phyloP scores from a whole-genome alignment of 2,797 vertebrate genomes.

The Protonibea diacanthus region DNA sequence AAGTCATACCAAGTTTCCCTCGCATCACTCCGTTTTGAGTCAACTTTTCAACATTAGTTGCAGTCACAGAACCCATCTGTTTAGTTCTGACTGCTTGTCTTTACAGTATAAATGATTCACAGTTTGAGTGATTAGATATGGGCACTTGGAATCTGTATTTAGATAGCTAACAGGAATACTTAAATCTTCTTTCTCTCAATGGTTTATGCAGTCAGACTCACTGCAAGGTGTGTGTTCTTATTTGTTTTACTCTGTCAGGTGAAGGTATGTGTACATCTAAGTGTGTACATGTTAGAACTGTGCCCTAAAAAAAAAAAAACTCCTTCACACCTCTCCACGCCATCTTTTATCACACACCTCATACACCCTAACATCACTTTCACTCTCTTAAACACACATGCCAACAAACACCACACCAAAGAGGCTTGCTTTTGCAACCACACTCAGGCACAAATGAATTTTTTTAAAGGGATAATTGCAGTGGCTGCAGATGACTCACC shows the following conservation, averaged over 20 bases:
- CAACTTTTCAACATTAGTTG: neutral
- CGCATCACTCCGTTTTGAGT: neutral
- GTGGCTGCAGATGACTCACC: constrained; percentile 60
- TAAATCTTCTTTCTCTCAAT: neutral
- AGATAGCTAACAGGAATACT: too few relatives aligned
- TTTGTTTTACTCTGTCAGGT: constrained; percentile 38
- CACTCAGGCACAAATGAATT: constrained; percentile 50
- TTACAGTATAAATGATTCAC: neutral
- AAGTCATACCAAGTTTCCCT: neutral
- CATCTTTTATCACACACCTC: neutral
- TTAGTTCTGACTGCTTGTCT: neutral
- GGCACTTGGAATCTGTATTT: neutral
- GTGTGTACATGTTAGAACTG: constrained; percentile 21
- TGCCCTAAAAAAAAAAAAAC: neutral
- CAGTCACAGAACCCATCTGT: neutral
- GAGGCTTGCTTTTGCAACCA: neutral
- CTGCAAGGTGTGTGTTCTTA: constrained; percentile 37
- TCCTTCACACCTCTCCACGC: neutral
- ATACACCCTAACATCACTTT: constrained; percentile 26
- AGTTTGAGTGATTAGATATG: neutral
- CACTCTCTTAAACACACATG: neutral
- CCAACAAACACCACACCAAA: constrained; percentile 7
- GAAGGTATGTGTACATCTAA: constrained; percentile 52
- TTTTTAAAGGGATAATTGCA: constrained; percentile 37
- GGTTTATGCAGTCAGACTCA: neutral